phyloP scores from a whole-genome alignment of 2,888 invertebrate genomes.

The Pyrrhia umbra region DNA sequence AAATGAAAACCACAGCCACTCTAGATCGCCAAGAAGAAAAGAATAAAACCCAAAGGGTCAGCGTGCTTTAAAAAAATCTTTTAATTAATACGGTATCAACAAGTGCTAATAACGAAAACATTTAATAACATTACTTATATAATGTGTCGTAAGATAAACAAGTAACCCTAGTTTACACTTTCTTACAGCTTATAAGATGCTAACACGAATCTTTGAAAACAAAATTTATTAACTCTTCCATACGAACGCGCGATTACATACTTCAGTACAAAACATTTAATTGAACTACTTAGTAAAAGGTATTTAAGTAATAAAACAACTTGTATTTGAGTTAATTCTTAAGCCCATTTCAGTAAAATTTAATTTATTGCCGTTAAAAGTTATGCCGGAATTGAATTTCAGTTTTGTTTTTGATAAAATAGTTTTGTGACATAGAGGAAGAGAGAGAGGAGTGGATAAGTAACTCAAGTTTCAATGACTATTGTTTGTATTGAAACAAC shows the following conservation, averaged over 20 bases:
- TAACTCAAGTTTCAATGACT: too few relatives aligned
- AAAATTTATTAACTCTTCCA: conserved; percentile 9
- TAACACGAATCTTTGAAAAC: conserved; percentile 17
- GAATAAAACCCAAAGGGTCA: too few relatives aligned
- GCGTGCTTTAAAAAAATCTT: too few relatives aligned
- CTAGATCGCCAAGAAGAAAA: too few relatives aligned
- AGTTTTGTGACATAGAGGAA: background rate
- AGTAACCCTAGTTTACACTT: background rate
- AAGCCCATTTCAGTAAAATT: conserved; percentile 38
- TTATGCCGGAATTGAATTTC: background rate
- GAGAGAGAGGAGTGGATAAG: background rate
- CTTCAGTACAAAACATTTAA: conserved; percentile 21
- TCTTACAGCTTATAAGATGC: conserved; percentile 29
- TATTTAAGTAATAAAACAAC: conserved; percentile 36
- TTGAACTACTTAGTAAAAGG: conserved; percentile 32
- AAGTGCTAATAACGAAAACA: background rate
- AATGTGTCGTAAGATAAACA: conserved; percentile 11
- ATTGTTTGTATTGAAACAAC: too few relatives aligned
- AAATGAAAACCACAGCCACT: too few relatives aligned
- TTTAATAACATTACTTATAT: background rate
- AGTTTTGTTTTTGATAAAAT: background rate
- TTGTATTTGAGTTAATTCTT: conserved; percentile 16
- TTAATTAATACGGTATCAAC: too few relatives aligned
- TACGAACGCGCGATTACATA: background rate
- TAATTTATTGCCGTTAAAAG: background rate